Base-by-base conservation (phyloP, 2,797 vertebrate genomes). In the Eleutherodactylus coqui region DNA sequence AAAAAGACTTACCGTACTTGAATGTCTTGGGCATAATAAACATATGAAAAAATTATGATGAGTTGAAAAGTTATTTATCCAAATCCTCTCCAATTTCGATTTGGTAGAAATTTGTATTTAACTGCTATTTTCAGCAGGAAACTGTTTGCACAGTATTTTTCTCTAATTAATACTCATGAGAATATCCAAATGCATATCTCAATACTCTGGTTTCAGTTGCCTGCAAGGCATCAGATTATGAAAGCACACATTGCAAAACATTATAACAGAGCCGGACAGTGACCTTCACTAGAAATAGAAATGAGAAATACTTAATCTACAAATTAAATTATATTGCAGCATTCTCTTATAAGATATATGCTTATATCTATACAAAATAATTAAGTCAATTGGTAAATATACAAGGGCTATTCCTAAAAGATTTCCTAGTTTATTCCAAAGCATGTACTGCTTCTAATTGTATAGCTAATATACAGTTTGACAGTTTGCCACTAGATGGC, bases 111-210 rank as follows among this genome's bases (percentile, higher is more conserved):
- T 9, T 32, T 27, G 16, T 0, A 60, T 11, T 29, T 10, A 9
- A 60, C 55, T 16, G 16, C 51, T 62, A 14, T 62, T 62, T 62
- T 62, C 5, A 14, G 3, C 6, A 38, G 6, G 16, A 32, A 69
- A 19, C 19, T 8, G 17, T 69, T 38, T 69, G 64, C 21, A 38
- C 34, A 29, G 17, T 38, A 69, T 38, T 69, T 38, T 10, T 69
- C 64, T 69, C 64, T 69, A 69, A 69, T 69, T 69, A 69, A 69
- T 69, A 69, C 64, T 38, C 34, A 19, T 19, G 64, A 69, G 64
- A 69, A 69, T 69, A 69, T 69, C 34, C 5, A 69, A n/a, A 69
- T 36, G 34, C 64, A 10, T 69, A 16, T 69, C n/a, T 69, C 38
- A 8, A 69, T 21, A 69, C 64, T 27, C 34, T 13, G 29, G 10